Evolutionary conservation across 2,797 vertebrate species (phyloP).

Genomic region (Nasua narica): DNA sequence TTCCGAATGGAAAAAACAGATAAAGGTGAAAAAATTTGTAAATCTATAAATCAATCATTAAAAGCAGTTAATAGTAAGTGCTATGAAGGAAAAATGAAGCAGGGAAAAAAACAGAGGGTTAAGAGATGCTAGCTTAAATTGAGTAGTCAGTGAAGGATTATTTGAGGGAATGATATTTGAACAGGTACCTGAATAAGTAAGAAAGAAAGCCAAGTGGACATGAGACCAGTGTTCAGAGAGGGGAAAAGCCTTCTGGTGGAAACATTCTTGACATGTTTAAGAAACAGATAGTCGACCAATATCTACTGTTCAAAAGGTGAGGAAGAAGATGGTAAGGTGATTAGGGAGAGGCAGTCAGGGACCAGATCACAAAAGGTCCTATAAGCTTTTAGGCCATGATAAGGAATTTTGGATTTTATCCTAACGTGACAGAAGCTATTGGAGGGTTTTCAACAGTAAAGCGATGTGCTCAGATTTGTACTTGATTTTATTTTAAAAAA

Average conservation of each 20-base stretch:
- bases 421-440: not conserved
- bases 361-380: not conserved
- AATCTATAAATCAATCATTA: not conserved
- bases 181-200: not conserved
- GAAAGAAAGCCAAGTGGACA: not conserved
- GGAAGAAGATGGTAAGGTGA: not conserved
- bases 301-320: not conserved
- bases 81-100: not conserved
- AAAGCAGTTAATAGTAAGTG: not conserved
- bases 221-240: not conserved
- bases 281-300: not conserved
- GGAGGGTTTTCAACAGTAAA: not conserved
- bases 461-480: not conserved
- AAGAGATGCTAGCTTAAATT: not conserved
- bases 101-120: not conserved
- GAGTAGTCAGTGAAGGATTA: not conserved
- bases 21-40: not conserved
- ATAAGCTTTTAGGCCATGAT: not conserved
- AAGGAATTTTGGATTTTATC: not conserved
- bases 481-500: not conserved
- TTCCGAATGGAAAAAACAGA: not conserved
- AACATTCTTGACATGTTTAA: not conserved
- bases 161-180: not conserved
- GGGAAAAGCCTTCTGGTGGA: not conserved
- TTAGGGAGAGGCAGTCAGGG: not conserved